Evolutionary conservation across 2,888 invertebrate genomes (phyloP).

Genomic region (Eupithecia inturbata): DNA sequence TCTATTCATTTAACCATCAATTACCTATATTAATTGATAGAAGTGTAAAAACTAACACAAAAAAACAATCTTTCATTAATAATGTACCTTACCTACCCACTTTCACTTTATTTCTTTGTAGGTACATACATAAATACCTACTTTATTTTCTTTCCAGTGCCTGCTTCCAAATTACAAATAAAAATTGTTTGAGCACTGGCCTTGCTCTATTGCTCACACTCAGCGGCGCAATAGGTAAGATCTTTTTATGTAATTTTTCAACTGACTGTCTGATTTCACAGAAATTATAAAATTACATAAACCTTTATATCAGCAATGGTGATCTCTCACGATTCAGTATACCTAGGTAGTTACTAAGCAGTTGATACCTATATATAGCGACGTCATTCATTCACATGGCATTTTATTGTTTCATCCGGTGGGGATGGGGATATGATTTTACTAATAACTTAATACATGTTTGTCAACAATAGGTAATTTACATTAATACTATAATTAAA

Average conservation of each 20-base stretch:
- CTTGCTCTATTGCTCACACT: constrained; percentile 76
- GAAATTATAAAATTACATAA: neutral
- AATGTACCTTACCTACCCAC: neutral
- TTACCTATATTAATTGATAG: neutral
- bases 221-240: constrained; percentile 79
- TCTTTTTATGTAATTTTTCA: constrained; percentile 20
- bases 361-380: no score
- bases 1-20: neutral
- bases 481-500: neutral
- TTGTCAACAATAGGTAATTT: neutral
- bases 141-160: constrained; percentile 63
- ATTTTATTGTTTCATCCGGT: constrained; percentile 2
- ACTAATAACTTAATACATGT: neutral
- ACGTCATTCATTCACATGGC: neutral
- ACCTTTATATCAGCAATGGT: neutral
- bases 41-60: neutral
- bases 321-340: neutral
- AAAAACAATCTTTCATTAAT: neutral
- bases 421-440: neutral
- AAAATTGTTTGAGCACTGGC: constrained; percentile 73
- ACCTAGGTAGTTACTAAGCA: neutral
- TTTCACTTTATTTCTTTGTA: neutral
- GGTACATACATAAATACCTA: constrained; percentile 5
- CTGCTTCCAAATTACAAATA: constrained; percentile 74
- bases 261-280: neutral